Base-by-base conservation (phyloP, 2,113 vertebrate species). In the Dolichotis patagonum region DNA sequence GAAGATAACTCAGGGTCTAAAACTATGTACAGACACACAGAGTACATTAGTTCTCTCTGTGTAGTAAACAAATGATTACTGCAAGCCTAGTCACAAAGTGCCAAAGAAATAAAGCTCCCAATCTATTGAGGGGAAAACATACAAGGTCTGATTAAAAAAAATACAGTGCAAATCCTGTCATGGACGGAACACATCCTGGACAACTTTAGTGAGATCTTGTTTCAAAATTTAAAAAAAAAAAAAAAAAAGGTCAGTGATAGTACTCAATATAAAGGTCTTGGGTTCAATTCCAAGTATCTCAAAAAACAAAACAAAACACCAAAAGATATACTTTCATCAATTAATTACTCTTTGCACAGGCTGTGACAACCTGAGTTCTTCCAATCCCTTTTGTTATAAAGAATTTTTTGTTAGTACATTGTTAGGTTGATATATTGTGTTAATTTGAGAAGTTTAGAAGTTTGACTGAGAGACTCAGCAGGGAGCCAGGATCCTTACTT, bases 331-430 rank as follows among this genome's bases (percentile, higher is more conserved):
- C 7, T 20, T 71, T 24, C 38, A 82, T 71, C 38, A 63, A 35
- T 73, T 91, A 38, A 65, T 75, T 67, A 49, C 35, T 62, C 11
- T 0, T 52, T 77, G 30, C 22, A 14, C 56, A 92, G 20, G 8
- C 12, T 88, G 5, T 24, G 32, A 43, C 17, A 86, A 62, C 75
- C 75, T 86, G 80, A 95, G 49, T 94, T 92, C 54, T 87, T 92
- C 28, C 22, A 63, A 54, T 58, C 52, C 19, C 28, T 85, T 92
- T 95, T 9, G 0, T 41, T 90, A 38, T 90, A 46, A 91, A 77
- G 22, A 83, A 67, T 71, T 94, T 81, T 56, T 43, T 73, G 26
- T 41, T 41, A 73, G 38, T 26, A 54, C 13, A 17, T 54, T 54
- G 14, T 54, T 54, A 54, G 54, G 54, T 54, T 54, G 14, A 54